Evolutionary conservation across 92 coral and sea anemone species (phyloP), one percentile per base, ranked within the genome.

Genomic region (Parazoanthus darwini): DNA sequence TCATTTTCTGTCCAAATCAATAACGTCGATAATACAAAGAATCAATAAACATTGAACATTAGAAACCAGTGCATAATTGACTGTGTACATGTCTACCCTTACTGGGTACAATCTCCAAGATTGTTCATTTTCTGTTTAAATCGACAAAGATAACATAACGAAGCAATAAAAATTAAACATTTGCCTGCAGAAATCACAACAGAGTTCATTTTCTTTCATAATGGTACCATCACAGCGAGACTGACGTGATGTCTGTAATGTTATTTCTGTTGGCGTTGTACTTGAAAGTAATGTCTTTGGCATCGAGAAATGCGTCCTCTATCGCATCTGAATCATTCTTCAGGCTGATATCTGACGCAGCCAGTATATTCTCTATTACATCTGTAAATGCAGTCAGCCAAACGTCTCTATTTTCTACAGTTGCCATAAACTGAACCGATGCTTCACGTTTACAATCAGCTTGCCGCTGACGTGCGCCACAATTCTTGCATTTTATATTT

Each of bases 351-450:
- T 37, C 44, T 67, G 86, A 79, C 6, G 35, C 23, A 33, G 67
- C 78, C 37, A 88, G 73, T 26, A 88, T 38, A 37, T 23, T 9
- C 74, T 63, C 58, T n/a, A 79, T 33, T 14, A 80, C 70, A 18
- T 88, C 86, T 6, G 86, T 88, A 39, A 88, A 88, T 1, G 86
- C 90, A 77, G 78, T 88, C 13, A 88, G 78, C 90, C 86, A 79
- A 54, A 78, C 33, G 25, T 80, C 86, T n/a, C n/a, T n/a, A n/a
- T n/a, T n/a, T n/a, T n/a, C n/a, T n/a, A n/a, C n/a, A n/a, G n/a
- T n/a, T n/a, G n/a, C n/a, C n/a, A n/a, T n/a, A n/a, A n/a, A n/a
- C n/a, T 43, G 48, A 43, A 43, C 48, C 6, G 48, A 43, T 29
- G 33, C 33, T 29, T 80, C 79, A 37, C 79, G 50, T 75, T 75